Percentiles rank a stretch among this genome's conserved stretches.
phyloP scores from a whole-genome alignment of 2,113 vertebrate genomes.

The Pituophis catenifer region DNA sequence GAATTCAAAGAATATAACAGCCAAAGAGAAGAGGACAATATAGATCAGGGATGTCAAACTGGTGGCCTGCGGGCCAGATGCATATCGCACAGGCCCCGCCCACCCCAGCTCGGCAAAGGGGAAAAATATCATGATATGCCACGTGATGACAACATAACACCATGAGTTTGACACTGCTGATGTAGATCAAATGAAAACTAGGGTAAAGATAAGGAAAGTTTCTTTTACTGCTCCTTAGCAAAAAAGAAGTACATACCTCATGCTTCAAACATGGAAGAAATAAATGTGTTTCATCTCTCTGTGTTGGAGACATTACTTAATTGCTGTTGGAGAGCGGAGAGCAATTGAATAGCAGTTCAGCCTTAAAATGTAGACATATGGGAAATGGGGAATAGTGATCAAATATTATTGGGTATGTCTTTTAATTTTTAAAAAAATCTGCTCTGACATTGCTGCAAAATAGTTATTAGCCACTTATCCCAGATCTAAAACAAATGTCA shows the following conservation, averaged over 20 bases:
- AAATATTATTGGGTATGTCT: not conserved
- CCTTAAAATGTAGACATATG: not conserved
- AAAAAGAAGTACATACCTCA: not conserved
- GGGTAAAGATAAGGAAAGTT: not conserved
- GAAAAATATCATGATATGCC: too few relatives aligned
- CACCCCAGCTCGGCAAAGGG: too few relatives aligned
- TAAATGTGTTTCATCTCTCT: not conserved
- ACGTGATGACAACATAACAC: too few relatives aligned
- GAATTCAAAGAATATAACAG: not conserved
- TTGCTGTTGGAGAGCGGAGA: not conserved
- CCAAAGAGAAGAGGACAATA: not conserved
- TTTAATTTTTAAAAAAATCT: not conserved
- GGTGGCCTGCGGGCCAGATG: too few relatives aligned
- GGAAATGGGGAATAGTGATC: not conserved
- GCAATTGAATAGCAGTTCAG: not conserved
- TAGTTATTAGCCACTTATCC: not conserved
- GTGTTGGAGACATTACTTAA: not conserved
- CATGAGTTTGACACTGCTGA: too few relatives aligned
- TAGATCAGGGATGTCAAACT: not conserved
- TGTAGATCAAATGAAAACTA: not conserved
- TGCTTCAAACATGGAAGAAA: not conserved
- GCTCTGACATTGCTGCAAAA: not conserved
- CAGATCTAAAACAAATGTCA: not conserved
- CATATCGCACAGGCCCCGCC: too few relatives aligned
- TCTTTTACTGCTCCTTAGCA: not conserved